Percentiles rank a stretch among this genome's conserved stretches.
Conservation (phyloP, 1,140 invertebrate species). For the Monochamus saltuarius region DNA sequence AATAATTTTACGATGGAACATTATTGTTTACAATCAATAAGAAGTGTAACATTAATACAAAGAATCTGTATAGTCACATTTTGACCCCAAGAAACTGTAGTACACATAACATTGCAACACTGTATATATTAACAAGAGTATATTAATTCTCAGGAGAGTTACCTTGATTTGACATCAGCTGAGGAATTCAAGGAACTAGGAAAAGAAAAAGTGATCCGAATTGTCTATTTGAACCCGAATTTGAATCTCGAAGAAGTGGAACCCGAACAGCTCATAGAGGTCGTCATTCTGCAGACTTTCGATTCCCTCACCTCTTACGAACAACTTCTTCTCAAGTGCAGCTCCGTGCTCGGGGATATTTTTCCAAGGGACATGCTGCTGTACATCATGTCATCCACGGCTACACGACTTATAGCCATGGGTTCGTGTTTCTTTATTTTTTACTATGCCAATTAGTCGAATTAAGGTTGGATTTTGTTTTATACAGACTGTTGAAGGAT, state of each 20-base stretch:
- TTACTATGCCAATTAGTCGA: too few relatives aligned
- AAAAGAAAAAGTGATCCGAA: conserved; percentile 24
- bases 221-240: conserved; percentile 43
- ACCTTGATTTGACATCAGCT: conserved; percentile 26
- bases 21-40: too few relatives aligned
- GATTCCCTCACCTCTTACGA: conserved; percentile 61
- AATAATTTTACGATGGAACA: too few relatives aligned
- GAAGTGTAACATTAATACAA: too few relatives aligned
- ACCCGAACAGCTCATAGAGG: conserved; percentile 51
- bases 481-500: too few relatives aligned
- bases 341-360: conserved; percentile 60
- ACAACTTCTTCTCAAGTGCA: conserved; percentile 62
- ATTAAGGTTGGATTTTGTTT: too few relatives aligned
- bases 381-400: conserved; percentile 54
- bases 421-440: conserved; percentile 44
- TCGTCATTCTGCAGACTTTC: conserved; percentile 60
- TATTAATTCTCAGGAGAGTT: conserved; percentile 31
- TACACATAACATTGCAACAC: too few relatives aligned
- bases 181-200: conserved; percentile 23
- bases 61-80: too few relatives aligned
- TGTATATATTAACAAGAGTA: too few relatives aligned
- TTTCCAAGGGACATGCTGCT: conserved; percentile 60
- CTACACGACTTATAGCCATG: conserved; percentile 52
- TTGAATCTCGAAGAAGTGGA: conserved; percentile 46
- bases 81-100: too few relatives aligned